A percentile compares a stretch with the other conserved stretches of the same genome.
Evolutionary conservation across 2,797 vertebrate species (phyloP).

Genomic region (Forpus xanthops): DNA sequence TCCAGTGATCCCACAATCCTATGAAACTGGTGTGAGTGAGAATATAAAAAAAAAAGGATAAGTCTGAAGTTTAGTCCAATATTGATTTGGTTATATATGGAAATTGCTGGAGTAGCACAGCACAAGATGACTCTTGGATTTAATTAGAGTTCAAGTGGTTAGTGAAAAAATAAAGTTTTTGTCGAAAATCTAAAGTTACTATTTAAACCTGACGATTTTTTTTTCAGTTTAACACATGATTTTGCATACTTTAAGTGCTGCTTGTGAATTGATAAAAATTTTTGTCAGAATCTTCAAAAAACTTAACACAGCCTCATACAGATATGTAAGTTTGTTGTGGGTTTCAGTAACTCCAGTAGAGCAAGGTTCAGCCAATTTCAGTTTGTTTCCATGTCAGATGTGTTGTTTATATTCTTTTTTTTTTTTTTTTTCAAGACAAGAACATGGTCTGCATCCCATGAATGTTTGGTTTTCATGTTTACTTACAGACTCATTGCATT

Average conservation of each 20-base stretch:
- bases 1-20: not conserved
- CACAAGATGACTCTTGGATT: not conserved
- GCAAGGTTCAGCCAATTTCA: conserved; percentile 46
- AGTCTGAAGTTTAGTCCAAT: not conserved
- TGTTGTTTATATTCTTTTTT: conserved; percentile 32
- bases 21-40: not conserved
- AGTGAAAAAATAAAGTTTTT: fast-evolving
- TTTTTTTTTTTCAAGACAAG: conserved; percentile 48
- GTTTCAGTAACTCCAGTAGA: conserved; percentile 58
- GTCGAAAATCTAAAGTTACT: not conserved
- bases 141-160: not conserved
- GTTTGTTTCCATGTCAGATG: conserved; percentile 59
- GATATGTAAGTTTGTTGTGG: conserved; percentile 3
- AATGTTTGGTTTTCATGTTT: conserved; percentile 53
- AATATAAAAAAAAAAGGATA: not conserved
- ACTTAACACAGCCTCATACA: conserved; percentile 43
- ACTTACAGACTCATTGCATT: conserved; percentile 15
- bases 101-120: not conserved
- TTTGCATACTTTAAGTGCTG: not conserved
- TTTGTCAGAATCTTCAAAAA: conserved; percentile 35
- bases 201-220: not conserved
- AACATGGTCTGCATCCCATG: not conserved
- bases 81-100: not conserved
- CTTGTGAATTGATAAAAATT: not conserved
- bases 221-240: not conserved